Base-by-base conservation (phyloP, 1,140 invertebrate species). In the Calosoma granatense region DNA sequence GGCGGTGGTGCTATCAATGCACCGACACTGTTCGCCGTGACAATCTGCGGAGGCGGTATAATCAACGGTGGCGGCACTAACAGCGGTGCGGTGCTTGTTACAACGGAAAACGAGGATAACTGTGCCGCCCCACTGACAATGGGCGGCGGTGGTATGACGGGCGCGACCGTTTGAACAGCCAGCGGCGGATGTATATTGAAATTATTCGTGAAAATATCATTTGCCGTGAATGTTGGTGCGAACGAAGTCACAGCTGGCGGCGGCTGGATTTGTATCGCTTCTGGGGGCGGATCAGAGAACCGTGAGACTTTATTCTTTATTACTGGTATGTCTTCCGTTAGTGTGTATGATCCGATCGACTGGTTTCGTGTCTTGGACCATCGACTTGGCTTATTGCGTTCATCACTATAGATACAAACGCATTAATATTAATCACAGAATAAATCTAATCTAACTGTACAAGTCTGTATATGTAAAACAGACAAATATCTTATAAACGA, bases 41-140 rank as follows among this genome's bases (percentile, higher is more conserved):
- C 41, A 19, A 69, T 61, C 60, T 69, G 69, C 26, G 68, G 65
- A 22, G 71, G 67, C 11, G 72, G 65, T 22, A 76, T 59, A 12
- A 17, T 47, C 20, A 71, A 67, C 2, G 72, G 70, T 14, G 67
- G 65, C 11, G 65, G 63, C 23, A 60, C 56, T 21, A 69, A 60
- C 19, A 67, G 59, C 2, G 67, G 59, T 23, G 56, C 36, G 26
- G 56, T 26, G 20, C 62, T 59, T 15, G 56, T 54, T 54, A 57
- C 59, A 17, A 56, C 22, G 39, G 59, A 17, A 17, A 47, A 47
- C 9, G 9, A 12, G 17, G 6, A 12, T 47, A 47, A 47, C 17
- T 12, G 17, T 12, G 41, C 17, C 3, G 41, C 17, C 9, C 3
- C 17, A 4, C 3, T 11, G 15, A 4, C 4, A 12, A 47, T 12